Evolutionary conservation across 2,888 invertebrate genomes (phyloP).

Genomic region (Slavum lentiscoides): DNA sequence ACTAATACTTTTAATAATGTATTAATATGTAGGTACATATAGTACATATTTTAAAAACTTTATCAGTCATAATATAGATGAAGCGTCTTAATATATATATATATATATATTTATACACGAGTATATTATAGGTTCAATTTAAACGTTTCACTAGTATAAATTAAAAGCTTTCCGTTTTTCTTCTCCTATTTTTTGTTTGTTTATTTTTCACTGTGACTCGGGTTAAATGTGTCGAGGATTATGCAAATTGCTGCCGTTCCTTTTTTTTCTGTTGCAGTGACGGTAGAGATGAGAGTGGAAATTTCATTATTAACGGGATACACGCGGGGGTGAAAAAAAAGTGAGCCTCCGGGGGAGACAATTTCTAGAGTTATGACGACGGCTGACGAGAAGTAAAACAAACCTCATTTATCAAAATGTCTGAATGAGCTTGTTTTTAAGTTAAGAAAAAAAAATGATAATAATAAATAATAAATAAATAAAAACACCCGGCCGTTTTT

Average conservation of each 20-base stretch:
- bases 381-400: constrained; percentile 49
- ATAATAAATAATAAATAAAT: neutral
- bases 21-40: neutral
- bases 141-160: constrained; percentile 14
- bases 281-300: neutral
- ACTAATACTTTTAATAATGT: neutral
- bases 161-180: constrained; percentile 17
- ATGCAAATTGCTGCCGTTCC: constrained; percentile 44
- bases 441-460: neutral
- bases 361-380: constrained; percentile 45
- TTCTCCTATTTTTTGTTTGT: neutral
- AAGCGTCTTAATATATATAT: neutral
- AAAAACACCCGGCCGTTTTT: neutral
- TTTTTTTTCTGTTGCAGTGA: constrained; percentile 12
- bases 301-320: constrained; percentile 41
- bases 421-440: constrained; percentile 31
- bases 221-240: constrained; percentile 46
- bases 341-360: constrained; percentile 27
- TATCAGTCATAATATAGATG: too few species aligned
- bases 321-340: constrained; percentile 27
- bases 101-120: too few species aligned
- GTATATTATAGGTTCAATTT: constrained; percentile 9
- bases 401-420: constrained; percentile 53
- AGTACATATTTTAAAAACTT: neutral
- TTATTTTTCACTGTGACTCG: constrained; percentile 17